Evolutionary conservation across 2,888 invertebrate genomes (phyloP), one percentile per base, ranked within the genome.

Genomic region (Elegia similella): DNA sequence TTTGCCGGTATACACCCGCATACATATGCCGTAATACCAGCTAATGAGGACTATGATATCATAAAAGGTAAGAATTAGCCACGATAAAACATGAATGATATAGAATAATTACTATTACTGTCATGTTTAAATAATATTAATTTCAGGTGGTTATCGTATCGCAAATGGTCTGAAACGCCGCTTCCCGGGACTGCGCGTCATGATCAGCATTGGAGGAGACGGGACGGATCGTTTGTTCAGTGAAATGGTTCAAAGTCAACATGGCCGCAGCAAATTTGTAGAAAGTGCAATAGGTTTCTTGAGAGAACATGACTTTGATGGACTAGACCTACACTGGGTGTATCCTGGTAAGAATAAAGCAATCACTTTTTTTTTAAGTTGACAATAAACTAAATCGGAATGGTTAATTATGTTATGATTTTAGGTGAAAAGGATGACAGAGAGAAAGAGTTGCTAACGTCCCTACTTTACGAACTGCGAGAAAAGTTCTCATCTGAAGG

Each of bases 281-380:
- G 86, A 92, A 42, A 95, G 95, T 43, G 93, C 94, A 0, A 76
- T 95, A 0, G 84, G 86, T 46, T 95, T 95, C 69, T 75, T 96
- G 52, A 92, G 93, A 58, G 92, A 93, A 58, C 93, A 95, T 66
- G 93, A 94, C 58, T 96, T 97, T 71, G 97, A 97, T 76, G 97
- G 97, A 0, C 83, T 97, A 10, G 96, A 97, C 72, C 87, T 97
- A 5, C 95, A 97, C 69, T 97, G 95, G 95, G 93, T 95, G 62
- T 95, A 95, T 76, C 94, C 95, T 66, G 94, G 92, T 91, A 78
- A 55, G 6, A 6, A 29, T 16, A 12, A 23, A 47, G 23, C 52
- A 7, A 34, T 46, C 8, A 23, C 5, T 23, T 3, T 23, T 23
- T 23, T 23, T 23, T 23, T 23, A 23, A 3, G 23, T 23, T 23